phyloP scores from a whole-genome alignment of 2,113 vertebrate species.

The Paradisaea rubra region DNA sequence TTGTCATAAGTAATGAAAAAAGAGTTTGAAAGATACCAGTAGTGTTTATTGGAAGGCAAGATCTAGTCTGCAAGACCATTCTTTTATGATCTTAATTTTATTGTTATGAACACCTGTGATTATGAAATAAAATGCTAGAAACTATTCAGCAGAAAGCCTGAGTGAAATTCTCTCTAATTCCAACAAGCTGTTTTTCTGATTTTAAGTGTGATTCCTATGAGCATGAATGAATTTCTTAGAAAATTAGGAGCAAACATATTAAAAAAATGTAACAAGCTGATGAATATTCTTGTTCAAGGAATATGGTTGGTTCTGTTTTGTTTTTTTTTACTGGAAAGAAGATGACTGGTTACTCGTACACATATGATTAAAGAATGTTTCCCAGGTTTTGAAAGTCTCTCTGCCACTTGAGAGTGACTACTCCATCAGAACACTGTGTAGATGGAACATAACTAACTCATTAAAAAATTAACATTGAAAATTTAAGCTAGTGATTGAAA shows the following conservation, averaged over 20 bases:
- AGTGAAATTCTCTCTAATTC: neutral
- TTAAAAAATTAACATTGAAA: neutral
- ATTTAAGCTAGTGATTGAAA: neutral
- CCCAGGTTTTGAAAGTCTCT: neutral
- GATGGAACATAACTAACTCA: neutral
- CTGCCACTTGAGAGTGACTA: neutral
- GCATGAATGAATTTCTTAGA: neutral
- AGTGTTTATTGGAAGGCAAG: neutral
- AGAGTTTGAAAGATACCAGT: neutral
- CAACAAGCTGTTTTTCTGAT: neutral
- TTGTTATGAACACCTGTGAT: neutral
- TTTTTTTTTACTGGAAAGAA: neutral
- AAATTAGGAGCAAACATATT: neutral
- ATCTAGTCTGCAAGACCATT: neutral
- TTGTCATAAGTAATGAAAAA: neutral
- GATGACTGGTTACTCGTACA: neutral
- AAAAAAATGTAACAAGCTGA: neutral
- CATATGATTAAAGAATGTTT: neutral
- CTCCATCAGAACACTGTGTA: neutral
- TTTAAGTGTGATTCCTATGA: neutral
- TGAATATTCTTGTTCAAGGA: neutral
- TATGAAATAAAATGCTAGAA: neutral
- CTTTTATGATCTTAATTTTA: neutral
- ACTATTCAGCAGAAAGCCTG: neutral
- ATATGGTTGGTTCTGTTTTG: neutral